Conservation (phyloP, 2,113 vertebrate genomes). For the Anolis carolinensis region DNA sequence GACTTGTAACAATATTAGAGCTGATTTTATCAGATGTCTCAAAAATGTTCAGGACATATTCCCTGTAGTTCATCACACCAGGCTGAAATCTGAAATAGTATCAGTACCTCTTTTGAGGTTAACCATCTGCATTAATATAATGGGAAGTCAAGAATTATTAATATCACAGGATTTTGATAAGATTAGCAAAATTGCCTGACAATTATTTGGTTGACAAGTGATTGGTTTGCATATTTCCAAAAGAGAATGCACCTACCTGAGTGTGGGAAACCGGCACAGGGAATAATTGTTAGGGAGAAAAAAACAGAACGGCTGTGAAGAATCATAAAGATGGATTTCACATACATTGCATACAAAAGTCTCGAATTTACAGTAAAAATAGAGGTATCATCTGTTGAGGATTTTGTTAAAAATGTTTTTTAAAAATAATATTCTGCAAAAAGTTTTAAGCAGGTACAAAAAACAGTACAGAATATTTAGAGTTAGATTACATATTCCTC, state of each 20-base stretch:
- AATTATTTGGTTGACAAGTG: neutral
- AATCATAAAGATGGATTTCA: neutral
- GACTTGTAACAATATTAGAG: neutral
- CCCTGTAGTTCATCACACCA: neutral
- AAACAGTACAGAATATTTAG: conserved; percentile 48
- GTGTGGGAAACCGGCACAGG: neutral
- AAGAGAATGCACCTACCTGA: neutral
- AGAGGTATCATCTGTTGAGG: neutral
- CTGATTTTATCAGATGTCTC: neutral
- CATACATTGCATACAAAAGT: neutral
- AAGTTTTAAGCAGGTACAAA: conserved; percentile 47
- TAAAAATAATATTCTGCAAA: conserved; percentile 17
- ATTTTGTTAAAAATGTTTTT: neutral
- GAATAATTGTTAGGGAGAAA: neutral
- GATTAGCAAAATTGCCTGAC: neutral
- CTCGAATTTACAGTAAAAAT: neutral
- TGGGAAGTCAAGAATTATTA: neutral
- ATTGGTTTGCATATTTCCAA: neutral
- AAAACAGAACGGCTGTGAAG: neutral
- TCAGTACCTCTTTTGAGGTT: neutral
- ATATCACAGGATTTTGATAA: neutral
- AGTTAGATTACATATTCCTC: conserved; percentile 51
- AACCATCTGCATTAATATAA: neutral
- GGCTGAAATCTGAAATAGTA: neutral
- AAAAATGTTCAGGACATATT: neutral